Percentiles rank a stretch among this genome's conserved stretches.
Evolutionary conservation across 2,113 vertebrate genomes (phyloP).

Genomic region (Martes martes): DNA sequence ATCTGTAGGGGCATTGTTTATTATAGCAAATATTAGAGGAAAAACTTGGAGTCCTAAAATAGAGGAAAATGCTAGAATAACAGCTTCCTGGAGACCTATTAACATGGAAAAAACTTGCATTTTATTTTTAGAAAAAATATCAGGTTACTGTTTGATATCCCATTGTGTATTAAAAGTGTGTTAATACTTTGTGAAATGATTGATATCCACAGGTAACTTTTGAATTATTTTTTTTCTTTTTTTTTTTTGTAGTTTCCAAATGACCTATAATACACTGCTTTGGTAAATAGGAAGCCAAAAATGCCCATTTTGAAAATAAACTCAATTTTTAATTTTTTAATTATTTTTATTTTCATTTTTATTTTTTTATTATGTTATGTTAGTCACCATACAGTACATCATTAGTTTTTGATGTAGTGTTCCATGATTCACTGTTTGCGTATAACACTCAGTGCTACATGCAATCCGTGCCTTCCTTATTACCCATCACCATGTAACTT

Average conservation of each 20-base stretch:
- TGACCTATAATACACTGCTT: no score
- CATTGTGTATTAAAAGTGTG: not conserved
- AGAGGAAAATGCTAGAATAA: not conserved
- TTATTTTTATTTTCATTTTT: no score
- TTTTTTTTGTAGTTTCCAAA: not conserved
- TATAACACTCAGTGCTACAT: no score
- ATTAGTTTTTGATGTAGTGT: no score
- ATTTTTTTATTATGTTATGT: no score
- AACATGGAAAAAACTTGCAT: not conserved
- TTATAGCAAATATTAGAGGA: not conserved
- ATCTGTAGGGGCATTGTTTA: not conserved
- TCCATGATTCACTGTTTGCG: no score
- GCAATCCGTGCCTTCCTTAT: no score
- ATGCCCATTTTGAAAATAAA: no score
- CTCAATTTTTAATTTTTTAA: no score
- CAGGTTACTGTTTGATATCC: not conserved
- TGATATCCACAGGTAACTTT: not conserved
- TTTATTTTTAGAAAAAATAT: slow-evolving; percentile 3
- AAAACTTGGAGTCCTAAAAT: not conserved
- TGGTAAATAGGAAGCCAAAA: no score
- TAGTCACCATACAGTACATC: no score
- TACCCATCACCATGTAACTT: no score
- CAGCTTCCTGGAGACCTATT: not conserved
- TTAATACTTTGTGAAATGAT: not conserved
- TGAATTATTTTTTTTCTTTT: not conserved